Conservation (phyloP, 2,113 vertebrate genomes). For the Hipposideros armiger region DNA sequence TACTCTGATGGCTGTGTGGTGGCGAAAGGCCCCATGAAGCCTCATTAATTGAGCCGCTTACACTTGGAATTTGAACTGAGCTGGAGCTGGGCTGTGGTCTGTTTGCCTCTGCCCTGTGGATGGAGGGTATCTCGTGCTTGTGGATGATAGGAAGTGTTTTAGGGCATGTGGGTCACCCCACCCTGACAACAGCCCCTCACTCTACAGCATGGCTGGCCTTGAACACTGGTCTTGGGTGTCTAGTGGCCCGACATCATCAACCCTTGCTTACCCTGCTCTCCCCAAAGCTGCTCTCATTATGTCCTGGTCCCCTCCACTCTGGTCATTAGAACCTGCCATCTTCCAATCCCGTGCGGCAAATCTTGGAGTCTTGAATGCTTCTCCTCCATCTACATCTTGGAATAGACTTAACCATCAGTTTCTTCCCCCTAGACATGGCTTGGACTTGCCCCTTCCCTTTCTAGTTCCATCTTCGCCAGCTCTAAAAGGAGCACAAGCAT, state of each 20-base stretch:
- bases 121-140: background rate
- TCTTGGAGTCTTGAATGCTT: background rate
- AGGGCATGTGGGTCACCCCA: background rate
- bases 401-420: background rate
- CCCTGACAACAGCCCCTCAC: no score
- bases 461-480: background rate
- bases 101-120: background rate
- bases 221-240: background rate
- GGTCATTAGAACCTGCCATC: background rate
- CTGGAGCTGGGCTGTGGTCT: background rate
- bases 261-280: background rate
- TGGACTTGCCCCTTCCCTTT: background rate
- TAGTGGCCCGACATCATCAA: background rate
- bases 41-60: background rate
- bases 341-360: background rate
- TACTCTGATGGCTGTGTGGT: conserved; percentile 16
- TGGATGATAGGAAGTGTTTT: background rate
- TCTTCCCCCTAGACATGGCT: background rate
- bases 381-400: background rate
- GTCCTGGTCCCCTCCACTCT: background rate
- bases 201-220: background rate
- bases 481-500: background rate
- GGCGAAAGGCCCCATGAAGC: background rate
- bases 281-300: background rate
- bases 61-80: background rate